A percentile compares a stretch with the other conserved stretches of the same genome.
Conservation (phyloP, 2,113 vertebrate genomes). For the Mobula hypostoma region DNA sequence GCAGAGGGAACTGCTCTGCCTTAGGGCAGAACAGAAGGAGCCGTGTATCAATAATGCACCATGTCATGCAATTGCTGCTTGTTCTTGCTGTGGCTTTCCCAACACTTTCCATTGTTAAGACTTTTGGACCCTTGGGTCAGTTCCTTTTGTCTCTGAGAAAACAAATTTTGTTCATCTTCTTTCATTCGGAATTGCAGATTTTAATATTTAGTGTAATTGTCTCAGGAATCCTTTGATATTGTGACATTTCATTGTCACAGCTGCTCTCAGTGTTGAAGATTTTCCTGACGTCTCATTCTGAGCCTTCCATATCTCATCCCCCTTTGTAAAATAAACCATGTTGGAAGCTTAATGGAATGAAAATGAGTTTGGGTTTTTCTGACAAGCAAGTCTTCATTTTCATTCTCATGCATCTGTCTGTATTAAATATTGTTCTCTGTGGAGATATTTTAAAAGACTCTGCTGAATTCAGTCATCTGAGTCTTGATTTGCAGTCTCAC, state of each 20-base stretch:
- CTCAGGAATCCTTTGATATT: neutral
- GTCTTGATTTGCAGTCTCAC: neutral
- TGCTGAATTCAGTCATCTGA: neutral
- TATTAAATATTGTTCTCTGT: neutral
- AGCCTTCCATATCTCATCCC: neutral
- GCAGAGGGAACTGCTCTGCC: too few species aligned
- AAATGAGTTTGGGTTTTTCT: neutral
- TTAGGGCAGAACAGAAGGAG: neutral
- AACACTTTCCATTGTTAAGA: neutral
- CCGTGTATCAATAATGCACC: neutral
- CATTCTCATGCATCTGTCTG: neutral
- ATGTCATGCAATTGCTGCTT: neutral
- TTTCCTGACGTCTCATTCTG: neutral
- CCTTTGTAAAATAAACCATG: neutral
- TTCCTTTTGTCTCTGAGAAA: neutral
- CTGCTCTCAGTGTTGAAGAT: too few species aligned
- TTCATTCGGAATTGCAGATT: neutral
- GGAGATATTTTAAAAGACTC: neutral
- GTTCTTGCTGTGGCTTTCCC: neutral
- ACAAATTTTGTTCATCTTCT: neutral
- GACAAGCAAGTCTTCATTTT: neutral
- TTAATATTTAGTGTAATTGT: neutral
- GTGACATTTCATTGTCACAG: neutral
- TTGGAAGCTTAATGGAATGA: neutral
- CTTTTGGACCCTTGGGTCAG: neutral